Conservation (phyloP, 1,140 invertebrate species). For the Conus ventricosus region DNA sequence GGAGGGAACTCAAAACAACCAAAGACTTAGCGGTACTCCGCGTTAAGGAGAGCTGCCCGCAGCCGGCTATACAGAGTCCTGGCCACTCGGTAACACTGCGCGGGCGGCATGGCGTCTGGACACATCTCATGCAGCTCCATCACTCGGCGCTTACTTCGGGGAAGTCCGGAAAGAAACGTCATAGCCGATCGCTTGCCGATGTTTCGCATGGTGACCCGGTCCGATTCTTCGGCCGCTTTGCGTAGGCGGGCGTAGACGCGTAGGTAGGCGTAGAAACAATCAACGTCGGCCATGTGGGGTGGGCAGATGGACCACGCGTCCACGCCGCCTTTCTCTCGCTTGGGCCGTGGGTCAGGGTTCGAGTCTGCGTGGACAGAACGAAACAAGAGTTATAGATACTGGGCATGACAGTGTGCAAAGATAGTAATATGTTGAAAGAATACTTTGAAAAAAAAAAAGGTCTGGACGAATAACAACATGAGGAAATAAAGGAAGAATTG, state of each 20-base stretch:
- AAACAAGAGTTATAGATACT: not conserved
- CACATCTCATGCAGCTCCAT: not conserved
- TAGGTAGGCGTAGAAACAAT: conserved; percentile 46
- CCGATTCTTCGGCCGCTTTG: conserved; percentile 33
- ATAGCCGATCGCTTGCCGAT: conserved; percentile 38
- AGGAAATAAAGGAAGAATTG: too few species aligned
- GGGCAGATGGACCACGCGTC: conserved; percentile 38
- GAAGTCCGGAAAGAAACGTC: not conserved
- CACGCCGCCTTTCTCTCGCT: not conserved
- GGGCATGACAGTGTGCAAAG: too few species aligned
- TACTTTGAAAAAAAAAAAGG: too few species aligned
- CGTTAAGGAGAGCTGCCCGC: not conserved
- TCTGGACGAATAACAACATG: too few species aligned
- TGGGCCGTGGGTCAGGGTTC: too few species aligned
- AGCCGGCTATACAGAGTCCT: not conserved
- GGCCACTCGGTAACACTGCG: not conserved
- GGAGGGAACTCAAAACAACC: too few species aligned
- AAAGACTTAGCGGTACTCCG: not conserved
- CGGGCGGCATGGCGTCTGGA: conserved; percentile 7
- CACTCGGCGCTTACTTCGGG: not conserved
- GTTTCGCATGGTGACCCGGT: conserved; percentile 41
- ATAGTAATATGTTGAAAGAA: too few species aligned
- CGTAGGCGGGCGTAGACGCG: conserved; percentile 42
- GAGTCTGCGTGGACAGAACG: not conserved
- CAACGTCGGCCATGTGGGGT: conserved; percentile 25